Evolutionary conservation across 2,888 invertebrate genomes (phyloP).

Genomic region (Mimachlamys varia): DNA sequence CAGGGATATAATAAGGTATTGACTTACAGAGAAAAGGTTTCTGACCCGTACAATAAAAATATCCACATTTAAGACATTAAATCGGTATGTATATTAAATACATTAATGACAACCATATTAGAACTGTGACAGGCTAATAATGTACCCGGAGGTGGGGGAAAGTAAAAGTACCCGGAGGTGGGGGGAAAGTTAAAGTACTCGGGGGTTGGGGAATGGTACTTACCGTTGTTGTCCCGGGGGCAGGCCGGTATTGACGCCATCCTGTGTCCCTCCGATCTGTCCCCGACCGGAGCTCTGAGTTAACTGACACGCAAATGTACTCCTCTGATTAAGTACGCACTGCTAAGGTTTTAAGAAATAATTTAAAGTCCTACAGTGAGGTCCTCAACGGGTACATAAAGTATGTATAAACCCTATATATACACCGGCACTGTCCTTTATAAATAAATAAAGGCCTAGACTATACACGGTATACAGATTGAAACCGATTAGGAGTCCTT

Average conservation of each 20-base stretch:
- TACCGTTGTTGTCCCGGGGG: background rate
- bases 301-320: slow-evolving; percentile 23
- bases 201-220: background rate
- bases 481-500: slow-evolving; percentile 13
- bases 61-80: too few species aligned
- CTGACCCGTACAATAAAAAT: too few species aligned
- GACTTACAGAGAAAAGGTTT: too few species aligned
- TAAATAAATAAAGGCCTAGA: background rate
- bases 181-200: background rate
- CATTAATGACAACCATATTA: too few species aligned
- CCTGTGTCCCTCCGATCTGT: background rate
- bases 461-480: background rate
- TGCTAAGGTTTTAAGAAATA: slow-evolving; percentile 18
- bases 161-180: background rate
- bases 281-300: background rate
- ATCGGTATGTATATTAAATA: too few species aligned
- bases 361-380: slow-evolving; percentile 7
- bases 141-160: too few species aligned
- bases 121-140: too few species aligned
- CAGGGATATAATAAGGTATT: too few species aligned
- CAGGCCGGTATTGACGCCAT: slow-evolving; percentile 12
- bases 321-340: slow-evolving; percentile 9
- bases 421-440: background rate
- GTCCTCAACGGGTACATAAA: background rate
- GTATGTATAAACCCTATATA: background rate